Evolutionary conservation across 2,888 invertebrate species (phyloP).

Genomic region (Globia sparganii): DNA sequence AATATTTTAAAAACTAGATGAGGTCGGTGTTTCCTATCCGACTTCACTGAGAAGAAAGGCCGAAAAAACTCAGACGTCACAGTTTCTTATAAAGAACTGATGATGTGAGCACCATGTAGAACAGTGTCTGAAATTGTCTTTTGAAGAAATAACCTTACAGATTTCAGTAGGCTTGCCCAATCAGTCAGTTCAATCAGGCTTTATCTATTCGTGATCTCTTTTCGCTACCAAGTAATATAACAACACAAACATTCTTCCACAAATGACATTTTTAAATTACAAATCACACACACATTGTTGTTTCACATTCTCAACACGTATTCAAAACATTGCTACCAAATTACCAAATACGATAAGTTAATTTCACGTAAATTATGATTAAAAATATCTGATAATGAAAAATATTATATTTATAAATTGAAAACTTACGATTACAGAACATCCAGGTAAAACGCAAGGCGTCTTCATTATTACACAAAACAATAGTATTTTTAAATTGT

Average conservation of each 20-base stretch:
- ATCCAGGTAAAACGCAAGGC: conserved; percentile 83
- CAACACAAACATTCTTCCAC: background rate
- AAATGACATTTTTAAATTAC: background rate
- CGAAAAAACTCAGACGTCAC: background rate
- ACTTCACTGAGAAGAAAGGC: background rate
- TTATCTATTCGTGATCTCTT: background rate
- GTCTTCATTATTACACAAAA: conserved; percentile 75
- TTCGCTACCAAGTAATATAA: background rate
- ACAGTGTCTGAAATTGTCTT: background rate
- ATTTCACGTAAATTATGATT: conserved; percentile 23
- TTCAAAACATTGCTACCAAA: conserved; percentile 16
- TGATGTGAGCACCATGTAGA: background rate
- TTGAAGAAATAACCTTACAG: background rate
- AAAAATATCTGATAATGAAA: conserved; percentile 23
- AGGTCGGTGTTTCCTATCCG: background rate
- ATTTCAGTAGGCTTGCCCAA: too few species aligned
- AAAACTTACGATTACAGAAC: conserved; percentile 79
- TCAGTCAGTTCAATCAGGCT: background rate
- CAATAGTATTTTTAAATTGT: conserved; percentile 17
- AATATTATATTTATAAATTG: conserved; percentile 10
- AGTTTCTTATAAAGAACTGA: background rate
- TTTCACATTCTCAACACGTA: background rate
- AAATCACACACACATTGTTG: background rate
- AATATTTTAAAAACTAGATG: background rate
- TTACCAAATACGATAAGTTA: background rate